Percentiles rank a stretch among this genome's conserved stretches.
Evolutionary conservation across 2,113 vertebrate species (phyloP).

Genomic region (Bombycilla garrulus): DNA sequence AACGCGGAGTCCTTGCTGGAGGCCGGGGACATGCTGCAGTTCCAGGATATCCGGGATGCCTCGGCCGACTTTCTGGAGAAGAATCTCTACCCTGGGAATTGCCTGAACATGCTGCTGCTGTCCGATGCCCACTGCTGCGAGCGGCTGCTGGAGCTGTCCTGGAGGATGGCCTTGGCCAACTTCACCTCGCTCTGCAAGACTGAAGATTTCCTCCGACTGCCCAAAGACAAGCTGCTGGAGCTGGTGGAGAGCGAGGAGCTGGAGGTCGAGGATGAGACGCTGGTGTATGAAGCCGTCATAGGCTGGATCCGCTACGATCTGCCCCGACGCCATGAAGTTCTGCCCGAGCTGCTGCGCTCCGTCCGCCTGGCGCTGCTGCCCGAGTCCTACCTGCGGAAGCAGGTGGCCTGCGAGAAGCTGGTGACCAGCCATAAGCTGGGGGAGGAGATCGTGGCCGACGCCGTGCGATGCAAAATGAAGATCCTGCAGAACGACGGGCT

Average conservation of each 20-base stretch:
- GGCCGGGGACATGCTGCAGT: slow-evolving; percentile 83
- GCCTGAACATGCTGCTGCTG: slow-evolving; percentile 81
- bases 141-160: slow-evolving; percentile 80
- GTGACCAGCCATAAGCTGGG: slow-evolving; percentile 82
- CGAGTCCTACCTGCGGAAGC: slow-evolving; percentile 42
- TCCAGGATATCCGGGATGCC: slow-evolving; percentile 81
- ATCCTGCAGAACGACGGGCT: slow-evolving; percentile 81
- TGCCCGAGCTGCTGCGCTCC: slow-evolving; percentile 77
- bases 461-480: slow-evolving; percentile 81
- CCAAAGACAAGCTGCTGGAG: slow-evolving; percentile 77
- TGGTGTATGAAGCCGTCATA: slow-evolving; percentile 81
- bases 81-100: slow-evolving; percentile 81
- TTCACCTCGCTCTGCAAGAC: slow-evolving; percentile 81
- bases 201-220: slow-evolving; percentile 81
- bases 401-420: slow-evolving; percentile 70
- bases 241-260: slow-evolving; percentile 66
- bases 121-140: slow-evolving; percentile 81
- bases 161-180: slow-evolving; percentile 82
- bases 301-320: slow-evolving; percentile 83
- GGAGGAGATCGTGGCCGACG: slow-evolving; percentile 80
- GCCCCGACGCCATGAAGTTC: slow-evolving; percentile 74
- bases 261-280: slow-evolving; percentile 43
- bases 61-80: slow-evolving; percentile 82
- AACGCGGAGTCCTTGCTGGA: slow-evolving; percentile 82
- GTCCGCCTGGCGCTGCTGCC: slow-evolving; percentile 79